Evolutionary conservation across 2,888 invertebrate genomes (phyloP), one percentile per base, ranked within the genome.

Genomic region (Drosophila monieri): DNA sequence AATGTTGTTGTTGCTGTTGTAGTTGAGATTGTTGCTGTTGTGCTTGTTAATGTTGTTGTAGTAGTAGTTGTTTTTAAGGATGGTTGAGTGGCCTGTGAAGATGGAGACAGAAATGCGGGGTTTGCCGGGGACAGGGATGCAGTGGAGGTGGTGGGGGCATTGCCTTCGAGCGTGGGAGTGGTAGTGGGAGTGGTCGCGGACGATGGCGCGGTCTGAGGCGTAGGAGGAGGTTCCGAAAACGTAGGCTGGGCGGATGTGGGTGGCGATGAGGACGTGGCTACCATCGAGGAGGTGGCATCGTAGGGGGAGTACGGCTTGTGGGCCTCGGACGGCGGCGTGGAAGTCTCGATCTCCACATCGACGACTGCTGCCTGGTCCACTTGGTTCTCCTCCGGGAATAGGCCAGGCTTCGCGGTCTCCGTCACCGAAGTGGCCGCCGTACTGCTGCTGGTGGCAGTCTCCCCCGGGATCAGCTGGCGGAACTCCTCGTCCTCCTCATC

Each of bases 1-100:
- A 71, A 85, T 84, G 85, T 78, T 86, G 78, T 73, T 61, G 74
- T 77, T 73, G 78, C 71, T 62, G 83, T 67, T 69, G 67, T 64
- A 54, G 74, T 74, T 74, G 78, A 55, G 74, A 46, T 46, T 44
- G 49, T 44, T 51, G 46, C 30, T 56, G 58, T 69, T 56, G 80
- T 68, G 64, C 78, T 66, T 83, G 76, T 69, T 67, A 70, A 69
- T 67, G 67, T 59, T 49, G 46, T 55, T 49, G 64, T 44, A 46
- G 60, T 49, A 52, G 62, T 49, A 52, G 62, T 60, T 10, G 43
- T 43, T 18, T 64, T 25, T 15, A 39, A 35, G 41, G 27, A 49
- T 25, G 66, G 46, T 15, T 61, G 60, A 61, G 60, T 61, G 60
- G 30, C 60, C 47, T 44, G 67, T 41, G 66, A 12, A 30, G 21